A percentile compares a stretch with the other conserved stretches of the same genome.
Evolutionary conservation across 2,888 invertebrate genomes (phyloP).

Genomic region (Halictus ligatus): DNA sequence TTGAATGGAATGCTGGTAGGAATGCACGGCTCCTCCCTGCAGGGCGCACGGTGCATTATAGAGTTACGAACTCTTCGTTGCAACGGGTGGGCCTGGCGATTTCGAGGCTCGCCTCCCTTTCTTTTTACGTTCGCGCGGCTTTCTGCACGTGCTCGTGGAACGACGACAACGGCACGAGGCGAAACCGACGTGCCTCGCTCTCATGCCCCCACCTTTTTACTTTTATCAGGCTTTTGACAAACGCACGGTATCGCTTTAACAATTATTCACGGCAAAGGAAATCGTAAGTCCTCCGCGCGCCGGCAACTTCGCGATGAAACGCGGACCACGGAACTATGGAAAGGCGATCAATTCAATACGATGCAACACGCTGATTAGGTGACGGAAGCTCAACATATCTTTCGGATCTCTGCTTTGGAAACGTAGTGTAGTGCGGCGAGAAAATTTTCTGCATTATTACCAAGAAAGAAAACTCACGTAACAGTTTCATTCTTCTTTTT

Average conservation of each 20-base stretch:
- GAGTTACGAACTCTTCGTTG: slow-evolving; percentile 72
- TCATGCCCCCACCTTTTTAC: neutral
- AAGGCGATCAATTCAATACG: neutral
- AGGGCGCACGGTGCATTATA: slow-evolving; percentile 72
- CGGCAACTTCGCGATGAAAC: neutral
- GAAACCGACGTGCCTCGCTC: neutral
- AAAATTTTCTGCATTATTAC: neutral
- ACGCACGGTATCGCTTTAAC: slow-evolving; percentile 2
- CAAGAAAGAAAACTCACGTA: neutral
- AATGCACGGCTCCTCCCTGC: slow-evolving; percentile 71
- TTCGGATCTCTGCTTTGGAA: no score
- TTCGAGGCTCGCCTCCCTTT: slow-evolving; percentile 57
- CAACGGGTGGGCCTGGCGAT: slow-evolving; percentile 68
- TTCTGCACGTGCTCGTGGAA: slow-evolving; percentile 62
- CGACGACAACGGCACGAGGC: slow-evolving; percentile 48
- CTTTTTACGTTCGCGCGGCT: slow-evolving; percentile 56
- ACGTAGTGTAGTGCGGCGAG: neutral
- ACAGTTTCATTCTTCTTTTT: neutral
- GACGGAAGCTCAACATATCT: neutral
- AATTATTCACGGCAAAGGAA: neutral
- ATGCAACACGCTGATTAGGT: neutral
- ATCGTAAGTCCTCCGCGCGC: neutral
- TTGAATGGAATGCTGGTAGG: slow-evolving; percentile 72
- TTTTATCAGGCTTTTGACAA: slow-evolving; percentile 28
- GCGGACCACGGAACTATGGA: no score